Percentiles rank a stretch among this genome's conserved stretches.
These are phyloP conservation scores for Amphiduros pacificus DNA, from an alignment of 2,888 invertebrate genomes.

Conservation along the genomic window DNA sequence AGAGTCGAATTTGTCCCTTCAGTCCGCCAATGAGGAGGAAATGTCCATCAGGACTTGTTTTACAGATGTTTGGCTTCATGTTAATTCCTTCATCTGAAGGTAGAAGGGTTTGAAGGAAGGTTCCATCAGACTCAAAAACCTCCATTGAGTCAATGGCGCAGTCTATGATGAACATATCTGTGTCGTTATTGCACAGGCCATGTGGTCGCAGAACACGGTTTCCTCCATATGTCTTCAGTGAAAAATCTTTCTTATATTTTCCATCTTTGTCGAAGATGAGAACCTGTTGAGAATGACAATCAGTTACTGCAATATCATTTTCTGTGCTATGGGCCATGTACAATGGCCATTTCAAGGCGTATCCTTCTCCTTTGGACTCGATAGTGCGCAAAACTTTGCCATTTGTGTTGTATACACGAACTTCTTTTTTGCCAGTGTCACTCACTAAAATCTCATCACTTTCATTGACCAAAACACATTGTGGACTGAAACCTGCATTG, in stretches of 20 bases:
- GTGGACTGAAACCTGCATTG: constrained; percentile 17
- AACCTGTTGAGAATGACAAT: constrained; percentile 23
- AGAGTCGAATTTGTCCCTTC: constrained; percentile 15
- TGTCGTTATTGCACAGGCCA: constrained; percentile 19
- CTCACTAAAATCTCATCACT: constrained; percentile 24
- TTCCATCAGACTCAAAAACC: constrained; percentile 11
- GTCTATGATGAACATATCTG: constrained; percentile 23
- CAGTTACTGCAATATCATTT: constrained; percentile 18
- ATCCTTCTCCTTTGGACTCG: constrained; percentile 1
- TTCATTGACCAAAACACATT: constrained; percentile 13
- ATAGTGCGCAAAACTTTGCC: constrained; percentile 12
- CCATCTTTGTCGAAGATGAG: constrained; percentile 14
- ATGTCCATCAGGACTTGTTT: neutral
- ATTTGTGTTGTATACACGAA: constrained; percentile 17
- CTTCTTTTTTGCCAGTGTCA: constrained; percentile 19
- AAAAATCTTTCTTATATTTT: neutral
- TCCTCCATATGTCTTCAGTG: constrained; percentile 19
- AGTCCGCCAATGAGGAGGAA: constrained; percentile 17
- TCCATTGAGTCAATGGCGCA: constrained; percentile 23
- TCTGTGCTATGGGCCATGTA: constrained; percentile 8
- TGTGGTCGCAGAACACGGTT: constrained; percentile 25
- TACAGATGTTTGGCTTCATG: constrained; percentile 16
- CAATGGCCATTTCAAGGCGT: constrained; percentile 23
- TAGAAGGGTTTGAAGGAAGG: constrained; percentile 21
- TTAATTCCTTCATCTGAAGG: constrained; percentile 12